A percentile compares a stretch with the other conserved stretches of the same genome.
phyloP scores from a whole-genome alignment of 2,113 vertebrate genomes.

The Corvus moneduloides region DNA sequence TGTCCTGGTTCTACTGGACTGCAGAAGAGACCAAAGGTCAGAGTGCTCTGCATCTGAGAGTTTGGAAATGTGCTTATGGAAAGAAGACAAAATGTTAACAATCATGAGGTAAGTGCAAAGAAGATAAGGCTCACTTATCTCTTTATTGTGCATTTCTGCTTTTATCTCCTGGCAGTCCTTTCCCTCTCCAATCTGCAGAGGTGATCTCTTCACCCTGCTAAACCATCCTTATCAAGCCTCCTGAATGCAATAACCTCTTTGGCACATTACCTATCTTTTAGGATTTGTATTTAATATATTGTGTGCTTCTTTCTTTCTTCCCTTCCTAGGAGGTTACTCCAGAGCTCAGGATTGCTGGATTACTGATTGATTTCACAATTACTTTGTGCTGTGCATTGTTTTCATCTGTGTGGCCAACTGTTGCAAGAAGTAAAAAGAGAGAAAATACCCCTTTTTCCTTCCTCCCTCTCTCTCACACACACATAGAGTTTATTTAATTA shows the following conservation, averaged over 20 bases:
- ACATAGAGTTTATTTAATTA: not conserved
- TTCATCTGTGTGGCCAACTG: not conserved
- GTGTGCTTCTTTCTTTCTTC: not conserved
- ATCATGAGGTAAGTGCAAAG: not conserved
- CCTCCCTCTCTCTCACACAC: not conserved
- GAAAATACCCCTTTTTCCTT: not conserved
- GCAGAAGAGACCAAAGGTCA: not conserved
- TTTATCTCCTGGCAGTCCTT: conserved; percentile 2
- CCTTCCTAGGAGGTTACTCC: not conserved
- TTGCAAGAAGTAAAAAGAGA: not conserved
- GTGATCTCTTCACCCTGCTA: conserved; percentile 55
- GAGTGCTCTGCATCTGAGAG: not conserved
- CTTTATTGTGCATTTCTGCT: not conserved
- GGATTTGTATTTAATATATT: conserved; percentile 51
- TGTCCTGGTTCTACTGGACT: not conserved
- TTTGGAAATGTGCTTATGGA: not conserved
- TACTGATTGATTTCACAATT: conserved; percentile 43
- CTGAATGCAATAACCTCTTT: conserved; percentile 49
- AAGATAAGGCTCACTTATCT: conserved; percentile 20
- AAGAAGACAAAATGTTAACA: conserved; percentile 9
- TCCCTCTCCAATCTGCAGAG: conserved; percentile 12
- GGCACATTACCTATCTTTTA: conserved; percentile 42
- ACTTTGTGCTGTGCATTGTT: not conserved
- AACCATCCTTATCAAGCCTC: conserved; percentile 42
- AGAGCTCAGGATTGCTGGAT: conserved; percentile 1